Conservation (phyloP, 2,888 invertebrate genomes). For the Cosmia trapezina region DNA sequence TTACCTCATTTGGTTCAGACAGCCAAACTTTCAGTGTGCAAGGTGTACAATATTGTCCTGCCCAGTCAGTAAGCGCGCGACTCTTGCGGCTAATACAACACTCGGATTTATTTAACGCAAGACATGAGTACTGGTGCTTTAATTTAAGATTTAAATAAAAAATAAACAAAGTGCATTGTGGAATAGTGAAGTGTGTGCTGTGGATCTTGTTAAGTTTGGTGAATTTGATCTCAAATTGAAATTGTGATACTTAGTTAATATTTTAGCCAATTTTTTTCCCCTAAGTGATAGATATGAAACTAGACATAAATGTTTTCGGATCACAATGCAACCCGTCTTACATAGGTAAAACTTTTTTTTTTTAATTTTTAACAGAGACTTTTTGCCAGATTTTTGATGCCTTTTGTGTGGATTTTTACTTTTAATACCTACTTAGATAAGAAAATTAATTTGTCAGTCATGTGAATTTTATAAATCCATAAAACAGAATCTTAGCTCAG, state of each 20-base stretch:
- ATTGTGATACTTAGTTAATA: conserved; percentile 23
- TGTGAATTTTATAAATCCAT: not conserved
- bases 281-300: conserved; percentile 51
- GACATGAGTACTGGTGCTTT: conserved; percentile 14
- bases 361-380: accelerated
- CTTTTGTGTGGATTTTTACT: no score
- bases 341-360: conserved; percentile 24
- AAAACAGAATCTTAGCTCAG: not conserved
- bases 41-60: conserved; percentile 29
- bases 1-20: conserved; percentile 31
- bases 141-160: not conserved
- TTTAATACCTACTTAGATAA: no score
- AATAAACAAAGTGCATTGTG: conserved; percentile 20
- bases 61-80: conserved; percentile 41
- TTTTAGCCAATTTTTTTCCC: conserved; percentile 14
- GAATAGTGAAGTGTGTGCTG: conserved; percentile 44
- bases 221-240: conserved; percentile 47
- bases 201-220: conserved; percentile 29
- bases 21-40: conserved; percentile 38
- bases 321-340: conserved; percentile 24
- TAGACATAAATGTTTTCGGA: conserved; percentile 30
- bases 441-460: not conserved
- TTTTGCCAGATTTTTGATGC: not conserved
- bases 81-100: conserved; percentile 45
- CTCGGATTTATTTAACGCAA: conserved; percentile 12